Percentiles rank a stretch among this genome's conserved stretches.
Evolutionary conservation across 2,113 vertebrate species (phyloP).

Genomic region (Grallaria varia): DNA sequence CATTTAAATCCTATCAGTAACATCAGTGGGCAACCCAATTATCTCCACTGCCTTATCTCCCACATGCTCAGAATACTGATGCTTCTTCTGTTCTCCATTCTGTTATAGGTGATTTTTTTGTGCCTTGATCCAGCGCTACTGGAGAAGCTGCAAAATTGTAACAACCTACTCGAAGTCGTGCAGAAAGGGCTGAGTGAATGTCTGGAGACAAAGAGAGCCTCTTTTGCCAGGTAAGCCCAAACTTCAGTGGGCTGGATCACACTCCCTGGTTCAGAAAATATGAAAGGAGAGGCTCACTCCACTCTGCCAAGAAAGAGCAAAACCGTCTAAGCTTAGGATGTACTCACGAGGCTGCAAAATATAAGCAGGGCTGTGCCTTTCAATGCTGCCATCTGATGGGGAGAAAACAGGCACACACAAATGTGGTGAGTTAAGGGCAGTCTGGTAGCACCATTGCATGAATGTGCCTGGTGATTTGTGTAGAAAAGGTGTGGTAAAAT

Average conservation of each 20-base stretch:
- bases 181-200: conserved; percentile 91
- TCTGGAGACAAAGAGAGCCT: conserved; percentile 83
- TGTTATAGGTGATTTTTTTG: conserved; percentile 83
- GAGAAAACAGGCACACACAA: not conserved
- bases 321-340: not conserved
- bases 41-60: not conserved
- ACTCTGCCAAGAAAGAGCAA: not conserved
- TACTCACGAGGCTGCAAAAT: not conserved
- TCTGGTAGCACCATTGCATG: accelerated
- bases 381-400: conserved; percentile 48
- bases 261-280: not conserved
- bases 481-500: not conserved
- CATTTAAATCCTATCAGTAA: not conserved
- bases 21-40: not conserved
- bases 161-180: conserved; percentile 81
- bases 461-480: not conserved
- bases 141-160: conserved; percentile 79
- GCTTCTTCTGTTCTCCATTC: not conserved
- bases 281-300: not conserved
- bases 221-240: conserved; percentile 83
- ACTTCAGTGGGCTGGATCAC: not conserved
- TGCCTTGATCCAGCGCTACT: conserved; percentile 81
- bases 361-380: not conserved
- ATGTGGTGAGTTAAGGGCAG: not conserved
- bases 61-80: conserved; percentile 11